A percentile compares a stretch with the other conserved stretches of the same genome.
Evolutionary conservation across 2,113 vertebrate genomes (phyloP).

Genomic region (Grallaria varia): DNA sequence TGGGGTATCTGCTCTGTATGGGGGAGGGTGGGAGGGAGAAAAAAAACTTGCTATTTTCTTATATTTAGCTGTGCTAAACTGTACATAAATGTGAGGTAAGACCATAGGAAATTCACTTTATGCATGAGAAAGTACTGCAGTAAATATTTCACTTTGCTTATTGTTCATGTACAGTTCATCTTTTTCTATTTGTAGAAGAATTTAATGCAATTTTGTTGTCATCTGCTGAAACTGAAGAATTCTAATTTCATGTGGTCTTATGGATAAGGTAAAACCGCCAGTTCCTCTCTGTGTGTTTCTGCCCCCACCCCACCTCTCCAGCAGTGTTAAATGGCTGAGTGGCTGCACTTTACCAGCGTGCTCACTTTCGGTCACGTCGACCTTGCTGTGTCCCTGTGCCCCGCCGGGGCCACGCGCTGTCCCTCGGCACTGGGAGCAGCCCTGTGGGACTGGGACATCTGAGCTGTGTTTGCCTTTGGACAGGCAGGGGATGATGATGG

Average conservation of each 20-base stretch:
- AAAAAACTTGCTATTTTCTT: conserved; percentile 81
- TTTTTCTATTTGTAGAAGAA: conserved; percentile 76
- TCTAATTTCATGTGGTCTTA: conserved; percentile 69
- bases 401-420: conserved; percentile 46
- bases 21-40: neutral
- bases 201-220: conserved; percentile 77
- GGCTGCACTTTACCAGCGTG: conserved; percentile 69
- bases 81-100: conserved; percentile 81
- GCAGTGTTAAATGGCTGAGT: conserved; percentile 63
- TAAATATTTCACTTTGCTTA: conserved; percentile 74
- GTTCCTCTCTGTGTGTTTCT: conserved; percentile 35
- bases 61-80: conserved; percentile 83
- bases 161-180: conserved; percentile 77
- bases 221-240: conserved; percentile 77
- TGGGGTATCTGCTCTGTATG: conserved; percentile 71
- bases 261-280: conserved; percentile 65
- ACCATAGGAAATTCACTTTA: conserved; percentile 78
- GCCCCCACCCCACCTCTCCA: conserved; percentile 30
- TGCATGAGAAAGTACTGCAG: conserved; percentile 77
- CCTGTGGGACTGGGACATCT: conserved; percentile 1
- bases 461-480: conserved; percentile 58
- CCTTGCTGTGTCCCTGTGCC: conserved; percentile 46
- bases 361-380: conserved; percentile 50
- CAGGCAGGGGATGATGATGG: neutral
- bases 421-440: neutral